phyloP scores from a whole-genome alignment of 2,797 vertebrate genomes.

The Alcedo atthis region DNA sequence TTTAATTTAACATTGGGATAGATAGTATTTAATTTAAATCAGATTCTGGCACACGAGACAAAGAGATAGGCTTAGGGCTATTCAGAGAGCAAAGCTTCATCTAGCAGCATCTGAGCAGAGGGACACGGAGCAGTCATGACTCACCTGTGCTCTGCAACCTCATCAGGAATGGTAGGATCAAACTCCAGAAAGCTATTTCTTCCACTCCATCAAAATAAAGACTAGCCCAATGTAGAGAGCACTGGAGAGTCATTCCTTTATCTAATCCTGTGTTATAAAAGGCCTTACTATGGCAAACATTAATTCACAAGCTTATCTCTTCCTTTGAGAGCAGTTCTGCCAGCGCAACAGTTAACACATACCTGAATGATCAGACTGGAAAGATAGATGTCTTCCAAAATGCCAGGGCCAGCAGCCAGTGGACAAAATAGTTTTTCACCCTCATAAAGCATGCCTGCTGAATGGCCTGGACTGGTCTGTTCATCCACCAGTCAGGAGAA shows the following conservation, averaged over 20 bases:
- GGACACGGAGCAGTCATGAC: accelerated
- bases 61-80: background rate
- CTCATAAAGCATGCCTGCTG: background rate
- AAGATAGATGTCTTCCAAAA: background rate
- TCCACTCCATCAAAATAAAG: background rate
- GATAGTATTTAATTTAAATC: background rate
- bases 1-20: background rate
- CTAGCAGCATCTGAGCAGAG: background rate
- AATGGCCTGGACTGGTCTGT: background rate
- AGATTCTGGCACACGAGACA: background rate
- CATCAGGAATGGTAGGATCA: too few relatives aligned
- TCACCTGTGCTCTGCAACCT: background rate
- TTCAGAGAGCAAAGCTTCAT: background rate
- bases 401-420: background rate
- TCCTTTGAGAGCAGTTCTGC: background rate
- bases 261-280: background rate
- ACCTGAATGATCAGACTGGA: background rate
- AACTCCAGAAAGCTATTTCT: background rate
- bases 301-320: background rate
- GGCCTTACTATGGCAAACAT: background rate
- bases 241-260: background rate
- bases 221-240: background rate
- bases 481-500: background rate
- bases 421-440: background rate
- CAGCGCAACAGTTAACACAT: background rate